Evolutionary conservation across 1,140 invertebrate species (phyloP).

Genomic region (Tetranychus cinnabarinus): DNA sequence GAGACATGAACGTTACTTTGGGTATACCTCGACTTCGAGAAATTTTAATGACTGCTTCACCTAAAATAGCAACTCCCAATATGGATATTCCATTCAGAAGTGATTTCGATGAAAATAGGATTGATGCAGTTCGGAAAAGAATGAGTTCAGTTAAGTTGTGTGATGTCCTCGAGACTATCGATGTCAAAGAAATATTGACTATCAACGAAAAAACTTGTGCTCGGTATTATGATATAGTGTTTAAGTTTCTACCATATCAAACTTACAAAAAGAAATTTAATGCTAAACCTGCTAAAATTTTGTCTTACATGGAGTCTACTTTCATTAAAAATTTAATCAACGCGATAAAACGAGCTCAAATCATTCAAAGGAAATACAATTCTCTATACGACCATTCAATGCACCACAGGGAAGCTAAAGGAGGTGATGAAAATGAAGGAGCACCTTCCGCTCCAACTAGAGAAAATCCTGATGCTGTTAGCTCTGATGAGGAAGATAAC

Average conservation of each 20-base stretch:
- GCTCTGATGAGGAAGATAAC: slow-evolving; percentile 34
- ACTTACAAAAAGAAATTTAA: slow-evolving; percentile 43
- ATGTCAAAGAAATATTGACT: slow-evolving; percentile 35
- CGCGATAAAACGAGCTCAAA: slow-evolving; percentile 16
- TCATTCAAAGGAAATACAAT: neutral
- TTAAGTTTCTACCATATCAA: slow-evolving; percentile 43
- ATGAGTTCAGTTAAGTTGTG: slow-evolving; percentile 48
- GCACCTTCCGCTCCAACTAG: slow-evolving; percentile 16
- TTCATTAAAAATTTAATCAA: slow-evolving; percentile 20
- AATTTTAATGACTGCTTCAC: slow-evolving; percentile 84
- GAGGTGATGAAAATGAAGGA: slow-evolving; percentile 14
- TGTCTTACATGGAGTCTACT: slow-evolving; percentile 23
- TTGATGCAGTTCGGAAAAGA: slow-evolving; percentile 36
- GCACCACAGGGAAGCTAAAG: neutral
- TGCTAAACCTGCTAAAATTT: slow-evolving; percentile 38
- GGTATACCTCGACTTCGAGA: slow-evolving; percentile 88
- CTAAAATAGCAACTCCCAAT: slow-evolving; percentile 74
- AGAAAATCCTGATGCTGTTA: slow-evolving; percentile 26
- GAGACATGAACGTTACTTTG: slow-evolving; percentile 98
- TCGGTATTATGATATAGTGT: slow-evolving; percentile 21
- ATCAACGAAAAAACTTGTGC: slow-evolving; percentile 9
- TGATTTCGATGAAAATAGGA: slow-evolving; percentile 22
- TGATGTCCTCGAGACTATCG: slow-evolving; percentile 49
- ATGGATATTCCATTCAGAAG: slow-evolving; percentile 66
- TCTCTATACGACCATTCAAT: slow-evolving; percentile 2